These are phyloP conservation scores for Tragelaphus buxtoni DNA, from an alignment of 2,113 vertebrate species.

Conservation along the genomic window DNA sequence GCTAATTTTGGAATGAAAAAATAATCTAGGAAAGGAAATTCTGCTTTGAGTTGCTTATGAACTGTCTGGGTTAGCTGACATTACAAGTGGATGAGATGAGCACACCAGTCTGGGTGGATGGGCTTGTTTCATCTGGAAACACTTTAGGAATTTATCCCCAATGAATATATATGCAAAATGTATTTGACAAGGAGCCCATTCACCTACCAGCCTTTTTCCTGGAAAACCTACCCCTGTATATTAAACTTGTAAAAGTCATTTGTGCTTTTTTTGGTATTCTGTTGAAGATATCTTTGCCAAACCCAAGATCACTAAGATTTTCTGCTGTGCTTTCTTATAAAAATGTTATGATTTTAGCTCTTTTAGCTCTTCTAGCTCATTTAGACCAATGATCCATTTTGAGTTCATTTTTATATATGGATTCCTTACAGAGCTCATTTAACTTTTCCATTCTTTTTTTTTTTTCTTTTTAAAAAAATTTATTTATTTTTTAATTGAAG, in stretches of 20 bases:
- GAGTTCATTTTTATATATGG: constrained; percentile 10
- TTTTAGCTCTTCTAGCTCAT: neutral
- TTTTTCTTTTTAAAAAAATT: neutral
- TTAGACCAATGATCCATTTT: neutral
- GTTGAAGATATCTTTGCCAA: constrained; percentile 17
- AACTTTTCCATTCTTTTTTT: neutral
- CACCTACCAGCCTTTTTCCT: neutral
- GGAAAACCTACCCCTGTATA: neutral
- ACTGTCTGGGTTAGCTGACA: neutral
- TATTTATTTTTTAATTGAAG: neutral
- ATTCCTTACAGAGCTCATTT: neutral
- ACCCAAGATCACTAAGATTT: constrained; percentile 15
- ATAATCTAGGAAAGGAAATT: neutral
- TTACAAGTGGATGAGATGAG: neutral
- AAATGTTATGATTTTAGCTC: neutral
- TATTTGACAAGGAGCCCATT: neutral
- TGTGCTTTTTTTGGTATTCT: neutral
- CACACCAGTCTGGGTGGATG: neutral
- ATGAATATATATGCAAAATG: neutral
- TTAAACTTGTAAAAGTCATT: neutral
- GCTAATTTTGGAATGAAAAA: neutral
- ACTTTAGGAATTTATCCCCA: neutral
- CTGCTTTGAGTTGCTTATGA: neutral
- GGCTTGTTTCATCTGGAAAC: neutral
- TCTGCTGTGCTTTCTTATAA: neutral